phyloP scores from a whole-genome alignment of 2,888 invertebrate genomes.

The Trissolcus brochymenae region DNA sequence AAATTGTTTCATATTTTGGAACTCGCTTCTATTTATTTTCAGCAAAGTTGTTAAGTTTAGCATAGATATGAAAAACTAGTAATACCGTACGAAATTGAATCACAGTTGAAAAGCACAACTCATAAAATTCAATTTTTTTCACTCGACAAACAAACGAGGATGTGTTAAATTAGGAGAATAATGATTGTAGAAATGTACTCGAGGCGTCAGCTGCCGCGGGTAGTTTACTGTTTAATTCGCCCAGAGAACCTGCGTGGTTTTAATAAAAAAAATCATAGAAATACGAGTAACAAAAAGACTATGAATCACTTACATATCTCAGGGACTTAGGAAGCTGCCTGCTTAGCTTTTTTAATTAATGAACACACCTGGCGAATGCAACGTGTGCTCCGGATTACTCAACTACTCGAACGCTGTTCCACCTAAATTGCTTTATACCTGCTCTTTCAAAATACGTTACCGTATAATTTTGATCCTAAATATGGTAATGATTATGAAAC shows the following conservation, averaged over 20 bases:
- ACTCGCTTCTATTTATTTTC: background rate
- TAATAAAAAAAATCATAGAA: slow-evolving; percentile 69
- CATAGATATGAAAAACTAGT: slow-evolving; percentile 1
- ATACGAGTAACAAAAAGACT: slow-evolving; percentile 58
- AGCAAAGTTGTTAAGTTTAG: background rate
- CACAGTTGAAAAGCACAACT: background rate
- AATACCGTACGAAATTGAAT: background rate
- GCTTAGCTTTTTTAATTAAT: slow-evolving; percentile 69
- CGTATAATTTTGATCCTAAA: slow-evolving; percentile 45
- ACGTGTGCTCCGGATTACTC: slow-evolving; percentile 57
- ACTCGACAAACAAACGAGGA: slow-evolving; percentile 21
- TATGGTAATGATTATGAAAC: slow-evolving; percentile 52
- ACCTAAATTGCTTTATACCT: slow-evolving; percentile 48
- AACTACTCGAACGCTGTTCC: slow-evolving; percentile 46
- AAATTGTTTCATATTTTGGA: background rate
- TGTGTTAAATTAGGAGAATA: slow-evolving; percentile 32
- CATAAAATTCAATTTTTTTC: slow-evolving; percentile 1
- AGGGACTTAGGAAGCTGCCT: slow-evolving; percentile 53
- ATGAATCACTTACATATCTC: slow-evolving; percentile 58
- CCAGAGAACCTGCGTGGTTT: slow-evolving; percentile 65
- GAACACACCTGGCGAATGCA: slow-evolving; percentile 64
- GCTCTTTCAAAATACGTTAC: slow-evolving; percentile 53
- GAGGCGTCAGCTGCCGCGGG: slow-evolving; percentile 49
- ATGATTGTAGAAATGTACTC: slow-evolving; percentile 31
- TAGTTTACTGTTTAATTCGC: slow-evolving; percentile 73